These are phyloP conservation scores for Axis porcinus DNA, from an alignment of 2,113 vertebrate genomes.

Conservation along the genomic window DNA sequence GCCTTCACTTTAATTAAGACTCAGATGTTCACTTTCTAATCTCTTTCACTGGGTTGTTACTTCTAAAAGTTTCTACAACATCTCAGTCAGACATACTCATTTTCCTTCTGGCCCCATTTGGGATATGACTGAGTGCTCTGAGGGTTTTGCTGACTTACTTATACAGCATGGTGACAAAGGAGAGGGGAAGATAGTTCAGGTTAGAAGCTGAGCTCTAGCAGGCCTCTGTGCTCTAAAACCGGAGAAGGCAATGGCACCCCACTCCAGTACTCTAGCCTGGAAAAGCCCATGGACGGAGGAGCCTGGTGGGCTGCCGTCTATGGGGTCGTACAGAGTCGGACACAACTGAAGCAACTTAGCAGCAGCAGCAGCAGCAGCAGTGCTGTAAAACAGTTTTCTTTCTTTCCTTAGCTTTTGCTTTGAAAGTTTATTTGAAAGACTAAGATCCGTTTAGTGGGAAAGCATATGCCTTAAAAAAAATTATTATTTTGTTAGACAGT, in stretches of 20 bases:
- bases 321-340: too few species aligned
- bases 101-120: neutral
- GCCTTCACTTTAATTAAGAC: neutral
- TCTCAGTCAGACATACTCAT: neutral
- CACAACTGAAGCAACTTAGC: too few species aligned
- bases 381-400: neutral
- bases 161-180: neutral
- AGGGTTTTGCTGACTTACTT: neutral
- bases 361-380: too few species aligned
- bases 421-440: neutral
- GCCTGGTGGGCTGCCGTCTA: too few species aligned
- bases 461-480: neutral
- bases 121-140: neutral
- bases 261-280: too few species aligned
- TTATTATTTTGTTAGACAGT: neutral
- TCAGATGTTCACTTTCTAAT: neutral
- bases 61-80: neutral
- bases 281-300: too few species aligned
- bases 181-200: neutral
- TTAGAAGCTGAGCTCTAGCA: neutral
- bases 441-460: neutral
- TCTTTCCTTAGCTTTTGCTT: neutral
- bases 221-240: neutral
- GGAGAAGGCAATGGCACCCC: too few species aligned
- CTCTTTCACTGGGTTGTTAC: neutral